Evolutionary conservation across 2,888 invertebrate species (phyloP), one percentile per base, ranked within the genome.

Genomic region (Eupithecia vulgata): DNA sequence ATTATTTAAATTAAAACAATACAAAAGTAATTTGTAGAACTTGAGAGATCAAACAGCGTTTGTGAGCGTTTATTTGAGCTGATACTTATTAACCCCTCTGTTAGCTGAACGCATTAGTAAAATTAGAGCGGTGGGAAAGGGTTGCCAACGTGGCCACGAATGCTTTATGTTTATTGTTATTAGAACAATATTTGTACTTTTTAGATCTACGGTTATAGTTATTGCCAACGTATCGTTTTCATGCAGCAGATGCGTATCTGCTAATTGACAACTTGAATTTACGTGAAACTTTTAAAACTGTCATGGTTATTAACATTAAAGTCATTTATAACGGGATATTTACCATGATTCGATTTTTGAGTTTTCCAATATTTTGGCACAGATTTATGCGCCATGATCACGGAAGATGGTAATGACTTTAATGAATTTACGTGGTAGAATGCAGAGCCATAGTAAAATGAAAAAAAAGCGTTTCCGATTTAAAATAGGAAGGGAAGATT

Each of bases 71-170:
- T 91, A 89, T 91, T 89, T 88, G 89, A 89, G 85, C 80, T 83
- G 84, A 88, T 88, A 89, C 87, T 89, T 87, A 88, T 81, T 89
- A 87, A 87, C 92, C 93, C 92, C 89, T 85, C 86, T 86, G 87
- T 88, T 88, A 84, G 85, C 83, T 76, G 86, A 88, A 84, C 88
- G 89, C 92, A 92, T 93, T 93, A 93, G 94, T 93, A 93, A 94
- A 94, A 93, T 91, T 93, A 94, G 94, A 94, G 92, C 90, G 91
- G 92, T 94, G 94, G 93, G 94, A 94, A 94, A 93, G 92, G 94
- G 94, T 93, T 93, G 83, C 78, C 82, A 78, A 77, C 80, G 79
- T 79, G 81, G 81, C 85, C 81, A 86, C 86, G 85, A 85, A 87
- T 88, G 87, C 89, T 92, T 91, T 89, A 92, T 89, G 87, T 91